Base-by-base conservation (phyloP, 64 coral and sea anemone species). In the Actinia tenebrosa region DNA sequence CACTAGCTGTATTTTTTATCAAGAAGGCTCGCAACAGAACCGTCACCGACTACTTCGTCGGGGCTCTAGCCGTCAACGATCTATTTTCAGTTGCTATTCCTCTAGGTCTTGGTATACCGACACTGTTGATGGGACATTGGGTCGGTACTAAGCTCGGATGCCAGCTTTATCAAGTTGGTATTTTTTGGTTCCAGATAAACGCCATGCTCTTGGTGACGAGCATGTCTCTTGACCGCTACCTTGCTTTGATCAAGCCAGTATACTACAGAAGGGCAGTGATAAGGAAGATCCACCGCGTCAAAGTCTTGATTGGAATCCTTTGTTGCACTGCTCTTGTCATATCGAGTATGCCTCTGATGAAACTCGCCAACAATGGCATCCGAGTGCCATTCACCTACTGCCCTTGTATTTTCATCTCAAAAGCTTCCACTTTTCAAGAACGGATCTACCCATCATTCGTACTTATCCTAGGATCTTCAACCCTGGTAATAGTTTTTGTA, bases 131-230 rank as follows among this genome's bases (percentile, higher is more conserved):
- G 54, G 53, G 82, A 30, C 86, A 83, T 20, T 92, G 91, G 91
- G 61, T 92, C 64, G 91, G 91, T 46, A 82, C 63, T 1, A 56
- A 80, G 23, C n/a, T 84, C n/a, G 86, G 91, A 60, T 92, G 91
- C 64, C 26, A 84, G 79, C 82, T 92, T 23, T 92, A 92, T 44
- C 91, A 92, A 87, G 83, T 88, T 1, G 80, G 86, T 14, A 88
- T 84, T 4, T 84, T 92, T 26, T 92, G 91, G 91, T 92, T 92
- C 52, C 91, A 92, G 54, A 55, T 92, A 20, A 92, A 92, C 71
- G 91, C 86, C 15, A 92, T 92, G 91, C 52, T 92, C 20, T 53
- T 92, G 37, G 91, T 92, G 10, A 92, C 86, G 19, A 84, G 56
- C n/a, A 92, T 92, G 91, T 88, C 86, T 47, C 84, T 79, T 52